phyloP scores from a whole-genome alignment of 2,888 invertebrate genomes.

The Timandra comae region DNA sequence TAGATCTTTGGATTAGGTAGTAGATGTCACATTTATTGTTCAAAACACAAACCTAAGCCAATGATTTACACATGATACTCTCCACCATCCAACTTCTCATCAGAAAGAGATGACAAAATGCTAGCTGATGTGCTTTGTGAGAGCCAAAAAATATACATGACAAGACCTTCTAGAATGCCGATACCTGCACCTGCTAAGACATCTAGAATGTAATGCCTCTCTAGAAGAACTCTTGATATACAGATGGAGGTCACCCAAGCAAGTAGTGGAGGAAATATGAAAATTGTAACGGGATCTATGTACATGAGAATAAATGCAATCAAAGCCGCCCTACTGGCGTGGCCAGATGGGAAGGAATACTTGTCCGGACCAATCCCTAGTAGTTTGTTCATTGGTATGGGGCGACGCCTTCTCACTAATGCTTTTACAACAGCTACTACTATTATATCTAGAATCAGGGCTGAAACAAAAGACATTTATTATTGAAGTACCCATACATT shows the following conservation, averaged over 20 bases:
- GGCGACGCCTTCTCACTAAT: slow-evolving; percentile 84
- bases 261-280: slow-evolving; percentile 79
- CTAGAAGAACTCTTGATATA: slow-evolving; percentile 87
- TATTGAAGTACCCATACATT: too few species aligned
- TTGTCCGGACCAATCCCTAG: slow-evolving; percentile 89
- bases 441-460: slow-evolving; percentile 87
- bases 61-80: slow-evolving; percentile 79
- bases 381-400: slow-evolving; percentile 81
- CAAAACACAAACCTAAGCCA: slow-evolving; percentile 3
- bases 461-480: slow-evolving; percentile 73
- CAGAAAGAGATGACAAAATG: slow-evolving; percentile 78
- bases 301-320: slow-evolving; percentile 84
- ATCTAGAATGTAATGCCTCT: slow-evolving; percentile 92
- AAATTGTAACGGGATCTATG: slow-evolving; percentile 77
- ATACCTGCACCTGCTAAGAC: slow-evolving; percentile 84
- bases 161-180: slow-evolving; percentile 82
- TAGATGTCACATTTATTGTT: too few species aligned
- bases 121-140: slow-evolving; percentile 77
- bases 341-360: slow-evolving; percentile 96
- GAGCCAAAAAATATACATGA: slow-evolving; percentile 82
- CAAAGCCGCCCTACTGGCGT: slow-evolving; percentile 89
- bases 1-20: too few species aligned
- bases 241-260: slow-evolving; percentile 86
- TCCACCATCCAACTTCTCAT: slow-evolving; percentile 82
- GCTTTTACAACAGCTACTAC: slow-evolving; percentile 88